phyloP scores from a whole-genome alignment of 1,140 invertebrate genomes.

The Drosophila erecta region DNA sequence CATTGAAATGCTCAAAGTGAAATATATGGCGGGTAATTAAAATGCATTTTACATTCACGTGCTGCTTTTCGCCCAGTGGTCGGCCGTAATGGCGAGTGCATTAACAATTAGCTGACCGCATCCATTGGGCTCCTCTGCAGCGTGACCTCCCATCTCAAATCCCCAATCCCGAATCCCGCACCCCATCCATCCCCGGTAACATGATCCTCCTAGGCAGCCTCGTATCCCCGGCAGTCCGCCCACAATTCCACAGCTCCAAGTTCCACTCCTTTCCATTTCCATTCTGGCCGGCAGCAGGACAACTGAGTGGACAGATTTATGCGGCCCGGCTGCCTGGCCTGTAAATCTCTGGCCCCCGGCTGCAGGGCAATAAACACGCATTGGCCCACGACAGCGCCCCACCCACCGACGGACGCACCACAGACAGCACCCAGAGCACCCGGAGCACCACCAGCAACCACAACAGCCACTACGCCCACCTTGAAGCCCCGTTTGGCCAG shows the following conservation, averaged over 20 bases:
- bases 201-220: constrained; percentile 51
- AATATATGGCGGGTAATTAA: constrained; percentile 81
- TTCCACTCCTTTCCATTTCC: constrained; percentile 43
- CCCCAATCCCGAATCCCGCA: neutral
- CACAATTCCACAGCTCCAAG: constrained; percentile 31
- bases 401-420: constrained; percentile 26
- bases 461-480: constrained; percentile 36
- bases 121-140: constrained; percentile 62
- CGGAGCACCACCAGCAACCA: constrained; percentile 9
- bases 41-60: constrained; percentile 76
- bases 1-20: constrained; percentile 79
- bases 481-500: constrained; percentile 55
- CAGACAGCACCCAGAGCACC: neutral
- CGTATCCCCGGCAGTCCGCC: constrained; percentile 44
- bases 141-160: constrained; percentile 1
- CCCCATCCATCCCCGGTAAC: neutral
- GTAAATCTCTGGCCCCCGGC: constrained; percentile 75
- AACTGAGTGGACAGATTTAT: constrained; percentile 62
- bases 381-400: constrained; percentile 67
- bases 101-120: constrained; percentile 82
- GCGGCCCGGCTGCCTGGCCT: constrained; percentile 54
- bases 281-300: constrained; percentile 27
- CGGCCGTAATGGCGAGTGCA: constrained; percentile 75
- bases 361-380: constrained; percentile 74
- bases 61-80: constrained; percentile 39